Base-by-base conservation (phyloP, 2,888 invertebrate species). In the Drosophila paranaensis region DNA sequence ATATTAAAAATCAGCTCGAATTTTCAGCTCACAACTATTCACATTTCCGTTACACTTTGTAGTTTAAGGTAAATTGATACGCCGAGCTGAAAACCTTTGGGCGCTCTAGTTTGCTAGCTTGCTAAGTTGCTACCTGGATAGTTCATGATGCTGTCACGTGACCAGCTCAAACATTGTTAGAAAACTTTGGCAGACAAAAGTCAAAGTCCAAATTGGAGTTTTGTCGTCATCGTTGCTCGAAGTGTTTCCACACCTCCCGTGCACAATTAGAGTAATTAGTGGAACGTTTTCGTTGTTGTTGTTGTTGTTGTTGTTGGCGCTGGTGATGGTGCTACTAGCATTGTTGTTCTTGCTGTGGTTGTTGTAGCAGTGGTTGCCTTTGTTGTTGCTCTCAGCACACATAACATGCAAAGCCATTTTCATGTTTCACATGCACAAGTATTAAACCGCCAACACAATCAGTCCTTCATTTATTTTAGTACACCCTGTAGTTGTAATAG, bases 181-280 rank as follows among this genome's bases (percentile, higher is more conserved):
- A 56, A 79, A 69, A 74, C 55, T 67, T 62, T 60, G 53, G 48
- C 56, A 67, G 71, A 64, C 63, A 71, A 72, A 66, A 81, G 78
- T 83, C 81, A 88, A 65, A 80, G 82, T 82, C 85, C 82, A 82
- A 79, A 74, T 73, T 82, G 71, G 77, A 88, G 82, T 86, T 88
- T 88, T 82, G 82, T 88, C 81, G 83, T 82, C 88, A 74, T 72
- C 80, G 81, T 70, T 77, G 71, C 89, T 74, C 83, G 66, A 82
- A 83, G 82, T 83, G 82, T 80, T 83, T 69, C 72, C 64, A 80
- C 87, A 80, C 83, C 81, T 83, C 77, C 79, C 60, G 62, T 71
- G 74, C 53, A 74, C 85, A 85, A 89, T 85, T 85, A 85, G 69
- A 71, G 85, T 85, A 85, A 85, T 85, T 85, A 87, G 88, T 77